A percentile compares a stretch with the other conserved stretches of the same genome.
These are phyloP conservation scores for Neogale vison DNA, from an alignment of 2,113 vertebrate genomes.

Conservation along the genomic window DNA sequence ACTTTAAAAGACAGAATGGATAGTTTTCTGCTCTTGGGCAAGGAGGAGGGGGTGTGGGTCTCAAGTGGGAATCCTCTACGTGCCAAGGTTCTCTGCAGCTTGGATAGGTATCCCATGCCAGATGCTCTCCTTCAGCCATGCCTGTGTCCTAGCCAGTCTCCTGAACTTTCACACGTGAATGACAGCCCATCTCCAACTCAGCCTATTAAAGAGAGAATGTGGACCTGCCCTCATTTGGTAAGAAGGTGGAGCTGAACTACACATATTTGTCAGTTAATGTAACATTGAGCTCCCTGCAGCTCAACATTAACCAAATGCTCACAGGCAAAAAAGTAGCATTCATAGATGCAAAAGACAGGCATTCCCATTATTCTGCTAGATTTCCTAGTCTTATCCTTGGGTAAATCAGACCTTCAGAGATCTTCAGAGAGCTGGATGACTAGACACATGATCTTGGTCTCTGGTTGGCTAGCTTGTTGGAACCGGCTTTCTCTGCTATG, in stretches of 20 bases:
- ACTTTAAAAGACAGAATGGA: background rate
- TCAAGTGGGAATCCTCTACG: background rate
- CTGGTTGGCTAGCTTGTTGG: background rate
- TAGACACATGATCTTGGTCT: background rate
- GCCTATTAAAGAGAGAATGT: conserved; percentile 11
- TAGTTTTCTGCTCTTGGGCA: background rate
- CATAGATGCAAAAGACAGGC: background rate
- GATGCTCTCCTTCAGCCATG: background rate
- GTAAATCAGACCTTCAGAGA: background rate
- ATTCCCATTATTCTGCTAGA: background rate
- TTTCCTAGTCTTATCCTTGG: background rate
- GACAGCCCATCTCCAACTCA: conserved; percentile 45
- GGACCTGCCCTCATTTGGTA: conserved; percentile 5
- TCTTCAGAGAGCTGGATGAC: background rate
- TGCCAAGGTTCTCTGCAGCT: background rate
- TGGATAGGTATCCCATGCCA: background rate
- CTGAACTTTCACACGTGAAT: background rate
- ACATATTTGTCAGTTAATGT: conserved; percentile 37
- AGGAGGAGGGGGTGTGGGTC: background rate
- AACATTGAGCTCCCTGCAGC: background rate
- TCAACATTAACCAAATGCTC: conserved; percentile 51
- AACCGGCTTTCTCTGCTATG: background rate
- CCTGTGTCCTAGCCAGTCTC: background rate
- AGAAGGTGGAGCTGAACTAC: background rate
- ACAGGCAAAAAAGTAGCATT: conserved; percentile 11